Percentiles rank a stretch among this genome's conserved stretches.
Conservation (phyloP, 2,113 vertebrate species). For the Phaethornis superciliosus region DNA sequence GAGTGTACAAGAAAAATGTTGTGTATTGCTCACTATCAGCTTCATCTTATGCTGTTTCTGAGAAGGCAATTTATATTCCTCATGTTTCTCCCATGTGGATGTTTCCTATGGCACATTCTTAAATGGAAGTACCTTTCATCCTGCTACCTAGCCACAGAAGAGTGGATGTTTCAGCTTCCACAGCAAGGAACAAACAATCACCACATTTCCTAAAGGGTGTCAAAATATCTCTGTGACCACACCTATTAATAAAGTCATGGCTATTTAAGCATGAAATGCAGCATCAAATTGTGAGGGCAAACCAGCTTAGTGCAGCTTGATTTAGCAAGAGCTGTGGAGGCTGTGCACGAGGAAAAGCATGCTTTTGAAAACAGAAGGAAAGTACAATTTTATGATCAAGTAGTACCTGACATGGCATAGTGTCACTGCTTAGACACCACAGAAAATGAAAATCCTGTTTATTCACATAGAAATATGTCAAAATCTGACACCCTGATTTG, state of each 20-base stretch:
- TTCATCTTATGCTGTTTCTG: not conserved
- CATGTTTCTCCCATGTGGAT: not conserved
- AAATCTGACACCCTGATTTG: constrained; percentile 9
- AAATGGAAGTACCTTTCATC: not conserved
- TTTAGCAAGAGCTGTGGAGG: not conserved
- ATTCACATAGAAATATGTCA: not conserved
- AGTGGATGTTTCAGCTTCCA: not conserved
- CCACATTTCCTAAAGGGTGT: not conserved
- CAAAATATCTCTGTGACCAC: not conserved
- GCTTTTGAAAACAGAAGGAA: not conserved
- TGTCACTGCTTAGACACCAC: not conserved
- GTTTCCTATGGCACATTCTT: not conserved
- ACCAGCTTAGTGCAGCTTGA: not conserved
- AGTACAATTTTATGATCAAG: not conserved
- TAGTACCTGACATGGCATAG: not conserved
- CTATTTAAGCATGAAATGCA: constrained; percentile 20
- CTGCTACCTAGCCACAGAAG: not conserved
- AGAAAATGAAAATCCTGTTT: not conserved
- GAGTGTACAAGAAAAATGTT: not conserved
- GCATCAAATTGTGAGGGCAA: not conserved
- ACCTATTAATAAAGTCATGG: not conserved
- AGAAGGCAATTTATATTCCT: not conserved
- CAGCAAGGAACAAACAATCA: not conserved
- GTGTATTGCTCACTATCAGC: not conserved
- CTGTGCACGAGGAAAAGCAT: not conserved